These are phyloP conservation scores for Toxostoma redivivum DNA, from an alignment of 2,113 vertebrate species.

Conservation along the genomic window DNA sequence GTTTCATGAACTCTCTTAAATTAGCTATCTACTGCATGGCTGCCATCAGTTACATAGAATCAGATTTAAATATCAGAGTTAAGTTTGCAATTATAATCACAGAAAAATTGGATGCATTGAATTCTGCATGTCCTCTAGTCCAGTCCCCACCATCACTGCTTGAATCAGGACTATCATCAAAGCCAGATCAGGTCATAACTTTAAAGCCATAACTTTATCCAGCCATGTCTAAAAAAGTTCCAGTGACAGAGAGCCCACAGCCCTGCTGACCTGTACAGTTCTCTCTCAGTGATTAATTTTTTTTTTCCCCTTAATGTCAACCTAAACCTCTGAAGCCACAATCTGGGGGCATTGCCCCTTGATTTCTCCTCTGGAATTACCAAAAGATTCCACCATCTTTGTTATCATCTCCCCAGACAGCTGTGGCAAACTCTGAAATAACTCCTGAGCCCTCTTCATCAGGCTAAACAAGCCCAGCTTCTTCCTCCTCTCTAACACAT, in stretches of 20 bases:
- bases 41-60: background rate
- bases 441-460: background rate
- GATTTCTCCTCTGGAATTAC: background rate
- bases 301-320: background rate
- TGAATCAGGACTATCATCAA: background rate
- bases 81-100: background rate
- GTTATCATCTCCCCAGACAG: background rate
- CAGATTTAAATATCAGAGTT: background rate
- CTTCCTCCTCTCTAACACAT: background rate
- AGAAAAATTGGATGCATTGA: background rate
- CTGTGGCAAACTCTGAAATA: background rate
- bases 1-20: background rate
- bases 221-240: background rate
- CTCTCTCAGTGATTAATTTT: background rate
- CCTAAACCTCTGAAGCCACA: background rate
- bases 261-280: background rate
- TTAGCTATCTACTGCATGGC: background rate
- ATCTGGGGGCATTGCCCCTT: fast-evolving
- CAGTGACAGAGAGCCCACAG: background rate
- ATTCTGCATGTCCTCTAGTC: background rate
- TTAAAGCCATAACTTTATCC: background rate
- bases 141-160: background rate
- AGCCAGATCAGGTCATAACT: background rate
- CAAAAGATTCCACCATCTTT: background rate
- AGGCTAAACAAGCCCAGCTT: background rate